Base-by-base conservation (phyloP, 2,888 invertebrate genomes). In the Luperina nickerlii region DNA sequence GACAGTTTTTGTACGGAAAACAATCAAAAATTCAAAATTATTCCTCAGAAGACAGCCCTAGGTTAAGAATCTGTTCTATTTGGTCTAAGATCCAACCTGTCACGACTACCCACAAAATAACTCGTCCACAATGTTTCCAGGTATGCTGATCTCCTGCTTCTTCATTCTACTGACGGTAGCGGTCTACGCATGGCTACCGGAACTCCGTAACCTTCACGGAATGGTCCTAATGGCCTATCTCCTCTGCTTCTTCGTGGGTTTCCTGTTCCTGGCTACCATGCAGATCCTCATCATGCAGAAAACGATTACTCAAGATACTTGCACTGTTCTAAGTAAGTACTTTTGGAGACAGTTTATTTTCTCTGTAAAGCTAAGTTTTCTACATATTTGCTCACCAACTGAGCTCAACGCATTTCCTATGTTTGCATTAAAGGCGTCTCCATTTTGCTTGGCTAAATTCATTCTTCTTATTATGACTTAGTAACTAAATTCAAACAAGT, bases 221-320 rank as follows among this genome's bases (percentile, higher is more conserved):
- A 97, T 97, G 90, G 98, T 98, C 0, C 94, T 98, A 74, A 98
- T 98, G 97, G 98, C 97, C 76, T 98, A 98, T 91, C 97, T 98
- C 1, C 92, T 97, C n/a, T 97, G 97, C 42, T 95, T 98, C 51
- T 96, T 98, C 84, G 93, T 97, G 0, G 98, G 97, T 1, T 98
- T 98, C 92, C 89, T 97, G 1, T 95, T 97, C 78, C 92, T 98
- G 75, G 97, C 97, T 8, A 92, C 96, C 32, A 97, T 97, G 90
- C 97, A 97, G 90, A 94, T 96, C 18, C 85, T 95, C 68, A 88
- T 96, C 7, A 66, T 90, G 13, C 45, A 87, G 1, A 78, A 93
- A 5, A 86, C 91, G 42, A 94, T 94, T 48, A 77, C 82, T 0
- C 2, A 70, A 18, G 4, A 54, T 0, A 69, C 78, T 0, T 94